phyloP scores from a whole-genome alignment of 2,113 vertebrate genomes.

The Romanogobio albipinnatus region DNA sequence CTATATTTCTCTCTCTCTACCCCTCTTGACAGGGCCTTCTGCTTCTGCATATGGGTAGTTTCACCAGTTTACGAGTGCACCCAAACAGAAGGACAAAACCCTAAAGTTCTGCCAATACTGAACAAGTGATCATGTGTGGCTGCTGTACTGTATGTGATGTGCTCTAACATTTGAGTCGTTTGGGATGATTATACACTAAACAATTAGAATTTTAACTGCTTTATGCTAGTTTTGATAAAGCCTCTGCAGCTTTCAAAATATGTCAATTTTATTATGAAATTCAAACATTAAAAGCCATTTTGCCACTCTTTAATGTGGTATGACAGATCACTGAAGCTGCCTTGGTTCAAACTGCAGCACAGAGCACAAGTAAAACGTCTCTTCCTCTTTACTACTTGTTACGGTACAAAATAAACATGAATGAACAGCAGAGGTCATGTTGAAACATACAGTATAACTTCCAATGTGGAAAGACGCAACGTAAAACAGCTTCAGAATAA shows the following conservation, averaged over 20 bases:
- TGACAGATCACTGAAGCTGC: not conserved
- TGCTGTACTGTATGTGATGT: not conserved
- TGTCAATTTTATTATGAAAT: not conserved
- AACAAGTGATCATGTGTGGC: slow-evolving; percentile 20
- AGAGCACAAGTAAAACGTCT: not conserved
- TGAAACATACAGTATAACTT: too few relatives aligned
- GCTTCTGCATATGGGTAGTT: slow-evolving; percentile 50
- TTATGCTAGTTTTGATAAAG: not conserved
- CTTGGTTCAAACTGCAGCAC: not conserved
- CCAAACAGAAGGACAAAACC: slow-evolving; percentile 52
- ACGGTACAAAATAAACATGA: too few relatives aligned
- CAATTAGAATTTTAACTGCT: not conserved
- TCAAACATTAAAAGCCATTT: not conserved
- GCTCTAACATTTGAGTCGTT: not conserved
- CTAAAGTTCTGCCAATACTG: slow-evolving; percentile 41
- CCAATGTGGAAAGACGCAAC: too few relatives aligned
- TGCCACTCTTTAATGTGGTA: not conserved
- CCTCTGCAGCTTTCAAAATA: not conserved
- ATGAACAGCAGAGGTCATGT: too few relatives aligned
- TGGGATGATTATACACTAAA: not conserved
- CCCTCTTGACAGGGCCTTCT: slow-evolving; percentile 41
- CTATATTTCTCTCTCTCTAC: slow-evolving; percentile 45
- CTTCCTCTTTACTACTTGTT: not conserved
- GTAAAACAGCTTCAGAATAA: too few relatives aligned
- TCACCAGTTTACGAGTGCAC: slow-evolving; percentile 40